Base-by-base conservation (phyloP, 1,140 invertebrate species). In the Heliconius hermathena region DNA sequence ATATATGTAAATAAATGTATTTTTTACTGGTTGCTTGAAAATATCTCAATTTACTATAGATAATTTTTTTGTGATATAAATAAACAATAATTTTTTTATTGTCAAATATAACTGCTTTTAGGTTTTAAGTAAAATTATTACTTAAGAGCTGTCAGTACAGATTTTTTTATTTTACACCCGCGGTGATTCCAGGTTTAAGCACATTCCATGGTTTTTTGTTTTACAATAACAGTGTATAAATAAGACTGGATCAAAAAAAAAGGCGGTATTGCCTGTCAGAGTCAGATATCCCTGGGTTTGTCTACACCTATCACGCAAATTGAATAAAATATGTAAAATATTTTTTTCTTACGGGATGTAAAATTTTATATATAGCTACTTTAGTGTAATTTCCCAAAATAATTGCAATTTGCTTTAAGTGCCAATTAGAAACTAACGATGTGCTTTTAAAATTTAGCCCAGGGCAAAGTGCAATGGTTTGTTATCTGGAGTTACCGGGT, bases 391-490 rank as follows among this genome's bases (percentile, higher is more conserved):
- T 60, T 60, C 26, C 8, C 9, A 60, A 60, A 60, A 9, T 60
- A 3, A 26, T 60, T 9, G 8, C 20, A 22, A 60, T 60, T 11
- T 0, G 20, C n/a, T 60, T 60, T 22, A 60, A 60, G 20, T 60
- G n/a, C 16, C 13, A 71, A 71, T 71, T 71, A 71, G 22, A 71
- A 36, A 22, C 70, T 16, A 72, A 38, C 36, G 16, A 20, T 1
- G 16, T 41, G 20, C 26, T 74, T 74, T 54, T 57, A 57, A 74
- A 74, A 54, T 57, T 20, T 29, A 57, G 46, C 54, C 18, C 36
- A 33, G n/a, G 66, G 80, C 80, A 84, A 81, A 89, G 85, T 88
- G 83, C 87, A 85, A 85, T 88, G 81, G 81, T 83, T 87, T 82
- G 88, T 89, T 84, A 89, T 85, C 82, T 85, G 83, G 82, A 79